A percentile compares a stretch with the other conserved stretches of the same genome.
Conservation (phyloP, 2,888 invertebrate genomes). For the Luperina nickerlii region DNA sequence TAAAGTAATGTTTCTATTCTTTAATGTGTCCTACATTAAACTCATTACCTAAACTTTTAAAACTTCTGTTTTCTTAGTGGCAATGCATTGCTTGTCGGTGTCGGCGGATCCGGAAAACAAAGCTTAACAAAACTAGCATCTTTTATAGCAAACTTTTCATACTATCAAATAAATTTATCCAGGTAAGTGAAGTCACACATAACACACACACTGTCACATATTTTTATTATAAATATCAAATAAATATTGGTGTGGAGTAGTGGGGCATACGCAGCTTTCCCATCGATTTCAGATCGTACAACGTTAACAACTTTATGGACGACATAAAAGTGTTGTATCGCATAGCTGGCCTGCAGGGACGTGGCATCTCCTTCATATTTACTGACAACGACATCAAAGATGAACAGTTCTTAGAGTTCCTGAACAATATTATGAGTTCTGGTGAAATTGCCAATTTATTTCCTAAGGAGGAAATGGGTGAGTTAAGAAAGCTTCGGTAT, state of each 20-base stretch:
- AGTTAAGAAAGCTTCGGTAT: conserved; percentile 24
- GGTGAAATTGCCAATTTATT: conserved; percentile 97
- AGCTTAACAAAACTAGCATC: conserved; percentile 96
- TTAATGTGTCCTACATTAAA: too few relatives aligned
- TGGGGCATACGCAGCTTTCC: neutral
- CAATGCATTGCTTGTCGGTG: conserved; percentile 96
- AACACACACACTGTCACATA: too few relatives aligned
- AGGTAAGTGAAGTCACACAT: conserved; percentile 86
- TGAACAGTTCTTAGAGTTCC: conserved; percentile 96
- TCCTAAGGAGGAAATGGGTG: conserved; percentile 95
- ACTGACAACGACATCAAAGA: conserved; percentile 98
- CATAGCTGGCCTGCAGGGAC: conserved; percentile 93
- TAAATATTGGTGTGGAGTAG: neutral
- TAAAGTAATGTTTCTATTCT: neutral
- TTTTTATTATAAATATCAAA: neutral
- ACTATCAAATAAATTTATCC: conserved; percentile 96
- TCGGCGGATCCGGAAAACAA: conserved; percentile 98
- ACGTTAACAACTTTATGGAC: conserved; percentile 95
- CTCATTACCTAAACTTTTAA: neutral
- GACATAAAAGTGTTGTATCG: conserved; percentile 95
- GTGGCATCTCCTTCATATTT: conserved; percentile 96
- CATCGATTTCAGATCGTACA: conserved; percentile 91
- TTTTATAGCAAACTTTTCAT: conserved; percentile 95
- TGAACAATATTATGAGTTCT: conserved; percentile 97
- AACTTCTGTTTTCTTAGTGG: conserved; percentile 86